These are phyloP conservation scores for Ashinkailepas kermadecensis DNA, from an alignment of 2,888 invertebrate genomes.

Conservation along the genomic window DNA sequence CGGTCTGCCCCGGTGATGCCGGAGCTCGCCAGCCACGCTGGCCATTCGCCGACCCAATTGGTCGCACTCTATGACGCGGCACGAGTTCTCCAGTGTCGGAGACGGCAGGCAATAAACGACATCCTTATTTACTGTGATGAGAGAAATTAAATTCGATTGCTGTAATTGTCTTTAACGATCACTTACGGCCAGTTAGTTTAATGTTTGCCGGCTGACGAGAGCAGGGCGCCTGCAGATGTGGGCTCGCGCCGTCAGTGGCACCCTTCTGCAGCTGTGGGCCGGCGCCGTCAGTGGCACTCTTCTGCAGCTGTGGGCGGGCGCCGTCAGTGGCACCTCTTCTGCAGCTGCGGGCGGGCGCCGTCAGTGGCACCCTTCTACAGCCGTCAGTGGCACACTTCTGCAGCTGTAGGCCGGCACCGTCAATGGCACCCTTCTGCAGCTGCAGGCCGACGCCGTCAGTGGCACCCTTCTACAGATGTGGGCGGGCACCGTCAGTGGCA, in stretches of 20 bases:
- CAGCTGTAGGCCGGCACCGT: too few relatives aligned
- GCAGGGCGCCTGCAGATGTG: neutral
- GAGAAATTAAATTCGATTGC: slow-evolving; percentile 18
- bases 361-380: neutral
- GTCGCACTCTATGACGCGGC: neutral
- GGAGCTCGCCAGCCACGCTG: too few relatives aligned
- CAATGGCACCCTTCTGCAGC: too few relatives aligned
- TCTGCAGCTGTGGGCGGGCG: too few relatives aligned
- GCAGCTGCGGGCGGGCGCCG: too few relatives aligned
- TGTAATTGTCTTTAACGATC: slow-evolving; percentile 16
- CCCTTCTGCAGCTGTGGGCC: neutral
- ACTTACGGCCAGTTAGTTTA: slow-evolving; percentile 19
- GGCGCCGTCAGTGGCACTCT: neutral
- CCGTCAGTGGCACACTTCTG: neutral
- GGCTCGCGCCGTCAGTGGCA: neutral
- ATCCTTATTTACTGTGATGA: slow-evolving; percentile 20
- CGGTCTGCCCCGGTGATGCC: too few relatives aligned
- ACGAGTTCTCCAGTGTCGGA: neutral
- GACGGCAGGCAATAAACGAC: slow-evolving; percentile 18
- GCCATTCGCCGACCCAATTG: too few relatives aligned
- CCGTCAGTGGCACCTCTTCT: neutral
- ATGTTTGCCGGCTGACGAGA: neutral
- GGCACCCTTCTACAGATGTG: too few relatives aligned
- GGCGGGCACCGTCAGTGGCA: too few relatives aligned
- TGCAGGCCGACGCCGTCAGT: too few relatives aligned